Base-by-base conservation (phyloP, 2,888 invertebrate genomes). In the Perithous albicinctus region DNA sequence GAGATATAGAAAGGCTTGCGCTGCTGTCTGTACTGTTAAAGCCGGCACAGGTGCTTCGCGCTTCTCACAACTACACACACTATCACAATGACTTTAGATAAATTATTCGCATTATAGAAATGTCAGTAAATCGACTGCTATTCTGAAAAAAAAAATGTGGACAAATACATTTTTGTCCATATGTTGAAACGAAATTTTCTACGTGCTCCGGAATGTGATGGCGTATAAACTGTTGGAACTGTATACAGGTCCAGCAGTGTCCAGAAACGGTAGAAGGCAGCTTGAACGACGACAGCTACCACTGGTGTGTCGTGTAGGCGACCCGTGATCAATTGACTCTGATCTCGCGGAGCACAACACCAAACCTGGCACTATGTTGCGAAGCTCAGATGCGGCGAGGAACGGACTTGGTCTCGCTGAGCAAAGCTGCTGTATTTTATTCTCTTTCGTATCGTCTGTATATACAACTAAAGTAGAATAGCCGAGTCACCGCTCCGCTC, bases 241-340 rank as follows among this genome's bases (percentile, higher is more conserved):
- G 38, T 23, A 20, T 81, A 59, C 64, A 64, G 64, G 74, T 75
- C 70, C 56, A 66, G 56, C 43, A 18, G 66, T 10, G n/a, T 78
- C 78, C 56, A 75, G 74, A 78, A 82, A 78, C 70, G 82, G 81
- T 38, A 74, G 81, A 78, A 74, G 77, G 69, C 69, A 67, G 48
- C 32, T 48, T 18, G 80, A 48, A 78, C 54, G 66, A 66, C 69
- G 41, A 23, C 54, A 43, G 59, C 29, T 10, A 29, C 66, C 38
- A 64, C 48, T 76, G 51, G 41, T 76, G 56, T 20, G 54, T 41
- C 77, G 70, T 61, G 77, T 56, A 64, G 82, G 78, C 79, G 56
- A 79, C 77, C 76, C 56, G 82, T 80, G 82, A 82, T 82, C 82
- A 80, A 82, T 82, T 77, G 82, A 82, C 82, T 82, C 82, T 51